These are phyloP conservation scores for Thermophis baileyi DNA, from an alignment of 2,113 vertebrate genomes.

Conservation along the genomic window DNA sequence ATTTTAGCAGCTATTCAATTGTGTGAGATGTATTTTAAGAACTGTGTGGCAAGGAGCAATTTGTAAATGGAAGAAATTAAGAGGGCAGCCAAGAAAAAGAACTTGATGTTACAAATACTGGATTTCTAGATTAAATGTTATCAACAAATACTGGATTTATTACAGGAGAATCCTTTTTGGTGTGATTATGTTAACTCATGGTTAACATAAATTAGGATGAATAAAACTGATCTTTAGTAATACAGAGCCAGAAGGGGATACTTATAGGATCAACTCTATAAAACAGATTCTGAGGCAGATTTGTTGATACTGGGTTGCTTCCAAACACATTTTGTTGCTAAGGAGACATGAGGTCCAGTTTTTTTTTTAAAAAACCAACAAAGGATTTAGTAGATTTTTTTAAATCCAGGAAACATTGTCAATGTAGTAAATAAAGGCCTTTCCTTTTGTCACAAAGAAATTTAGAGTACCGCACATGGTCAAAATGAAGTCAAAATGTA, in stretches of 20 bases:
- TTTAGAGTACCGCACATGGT: not conserved
- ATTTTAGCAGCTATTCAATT: conserved; percentile 11
- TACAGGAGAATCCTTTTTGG: fast-evolving
- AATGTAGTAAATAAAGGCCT: not conserved
- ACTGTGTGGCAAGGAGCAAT: not conserved
- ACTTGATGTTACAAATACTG: not conserved
- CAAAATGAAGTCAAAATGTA: not conserved
- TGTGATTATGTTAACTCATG: not conserved
- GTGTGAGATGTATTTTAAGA: not conserved
- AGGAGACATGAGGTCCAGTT: not conserved
- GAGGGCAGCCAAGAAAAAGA: fast-evolving
- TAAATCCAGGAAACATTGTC: conserved; percentile 3
- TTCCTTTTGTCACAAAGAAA: not conserved
- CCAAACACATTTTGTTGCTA: not conserved
- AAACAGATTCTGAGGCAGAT: conserved; percentile 15
- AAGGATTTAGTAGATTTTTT: not conserved
- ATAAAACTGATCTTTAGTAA: fast-evolving
- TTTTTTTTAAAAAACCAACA: not conserved
- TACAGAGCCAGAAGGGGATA: not conserved
- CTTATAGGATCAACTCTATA: conserved; percentile 6
- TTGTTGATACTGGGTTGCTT: conserved; percentile 21
- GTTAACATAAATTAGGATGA: not conserved
- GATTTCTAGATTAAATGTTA: not conserved
- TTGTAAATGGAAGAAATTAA: not conserved
- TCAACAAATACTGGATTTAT: not conserved